phyloP scores from a whole-genome alignment of 92 coral and sea anemone genomes.

The Paramuricea clavata region DNA sequence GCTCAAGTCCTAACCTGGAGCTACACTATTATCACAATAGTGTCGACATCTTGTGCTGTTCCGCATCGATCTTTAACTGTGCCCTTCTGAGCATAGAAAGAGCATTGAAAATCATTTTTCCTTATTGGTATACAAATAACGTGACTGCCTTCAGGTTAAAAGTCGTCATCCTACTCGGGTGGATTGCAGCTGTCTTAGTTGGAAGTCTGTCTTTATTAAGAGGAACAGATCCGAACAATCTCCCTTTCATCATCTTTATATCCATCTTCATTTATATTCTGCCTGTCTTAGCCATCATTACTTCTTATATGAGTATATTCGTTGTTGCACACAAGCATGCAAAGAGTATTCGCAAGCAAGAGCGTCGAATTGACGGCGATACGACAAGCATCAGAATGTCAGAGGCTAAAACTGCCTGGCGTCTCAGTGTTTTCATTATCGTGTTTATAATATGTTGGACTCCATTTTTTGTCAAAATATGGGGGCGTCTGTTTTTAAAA shows the following conservation, averaged over 20 bases:
- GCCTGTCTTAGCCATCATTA: slow-evolving; percentile 16
- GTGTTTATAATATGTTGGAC: slow-evolving; percentile 41
- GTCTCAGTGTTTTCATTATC: slow-evolving; percentile 34
- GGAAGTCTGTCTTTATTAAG: slow-evolving; percentile 26
- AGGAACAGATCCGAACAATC: background rate
- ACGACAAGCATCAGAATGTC: background rate
- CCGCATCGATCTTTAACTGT: slow-evolving; percentile 35
- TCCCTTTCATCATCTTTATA: slow-evolving; percentile 14
- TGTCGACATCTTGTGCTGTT: slow-evolving; percentile 33
- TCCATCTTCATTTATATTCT: slow-evolving; percentile 26
- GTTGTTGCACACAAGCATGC: slow-evolving; percentile 41
- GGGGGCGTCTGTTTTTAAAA: background rate
- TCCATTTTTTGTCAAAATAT: slow-evolving; percentile 25
- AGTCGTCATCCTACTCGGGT: slow-evolving; percentile 7
- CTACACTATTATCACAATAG: background rate
- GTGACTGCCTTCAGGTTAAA: slow-evolving; percentile 21
- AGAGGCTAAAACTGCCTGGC: slow-evolving; percentile 37
- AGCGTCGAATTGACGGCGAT: background rate
- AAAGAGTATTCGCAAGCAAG: slow-evolving; percentile 9
- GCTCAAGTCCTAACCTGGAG: background rate
- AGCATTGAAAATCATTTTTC: slow-evolving; percentile 27
- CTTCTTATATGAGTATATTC: slow-evolving; percentile 30
- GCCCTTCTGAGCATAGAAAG: slow-evolving; percentile 47
- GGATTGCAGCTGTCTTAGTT: slow-evolving; percentile 40
- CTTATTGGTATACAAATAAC: slow-evolving; percentile 34